phyloP scores from a whole-genome alignment of 2,797 vertebrate species.

The Alfaro cultratus region DNA sequence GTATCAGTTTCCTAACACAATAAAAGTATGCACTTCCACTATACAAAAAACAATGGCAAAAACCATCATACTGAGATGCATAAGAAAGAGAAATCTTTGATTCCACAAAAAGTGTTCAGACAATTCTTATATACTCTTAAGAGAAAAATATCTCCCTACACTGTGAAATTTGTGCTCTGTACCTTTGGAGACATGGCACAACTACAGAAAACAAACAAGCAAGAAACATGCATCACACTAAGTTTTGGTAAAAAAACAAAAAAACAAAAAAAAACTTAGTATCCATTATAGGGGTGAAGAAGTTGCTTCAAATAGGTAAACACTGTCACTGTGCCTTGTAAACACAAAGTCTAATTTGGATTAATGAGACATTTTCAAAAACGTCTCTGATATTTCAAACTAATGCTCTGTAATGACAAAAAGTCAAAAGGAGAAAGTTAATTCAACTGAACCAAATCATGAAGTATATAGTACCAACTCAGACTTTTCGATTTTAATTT shows the following conservation, averaged over 20 bases:
- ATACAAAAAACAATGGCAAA: background rate
- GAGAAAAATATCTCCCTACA: background rate
- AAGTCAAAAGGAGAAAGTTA: background rate
- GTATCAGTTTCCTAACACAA: background rate
- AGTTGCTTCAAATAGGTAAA: conserved; percentile 34
- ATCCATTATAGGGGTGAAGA: conserved; percentile 16
- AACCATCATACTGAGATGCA: background rate
- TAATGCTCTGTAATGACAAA: conserved; percentile 9
- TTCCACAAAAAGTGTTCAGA: background rate
- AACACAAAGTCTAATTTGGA: conserved; percentile 45
- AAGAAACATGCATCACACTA: background rate
- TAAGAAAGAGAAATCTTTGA: background rate
- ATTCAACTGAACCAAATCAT: conserved; percentile 27
- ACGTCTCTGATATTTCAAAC: conserved; percentile 36
- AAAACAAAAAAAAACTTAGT: background rate
- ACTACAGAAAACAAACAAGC: background rate
- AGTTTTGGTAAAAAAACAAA: background rate
- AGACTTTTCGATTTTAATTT: conserved; percentile 29
- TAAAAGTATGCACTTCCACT: background rate
- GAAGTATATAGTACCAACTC: conserved; percentile 17
- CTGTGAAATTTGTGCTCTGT: background rate
- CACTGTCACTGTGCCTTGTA: conserved; percentile 34
- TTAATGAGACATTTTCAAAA: conserved; percentile 53
- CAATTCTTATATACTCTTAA: background rate
- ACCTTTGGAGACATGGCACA: background rate